Evolutionary conservation across 2,888 invertebrate genomes (phyloP).

Genomic region (Drosophila flavopinicola): DNA sequence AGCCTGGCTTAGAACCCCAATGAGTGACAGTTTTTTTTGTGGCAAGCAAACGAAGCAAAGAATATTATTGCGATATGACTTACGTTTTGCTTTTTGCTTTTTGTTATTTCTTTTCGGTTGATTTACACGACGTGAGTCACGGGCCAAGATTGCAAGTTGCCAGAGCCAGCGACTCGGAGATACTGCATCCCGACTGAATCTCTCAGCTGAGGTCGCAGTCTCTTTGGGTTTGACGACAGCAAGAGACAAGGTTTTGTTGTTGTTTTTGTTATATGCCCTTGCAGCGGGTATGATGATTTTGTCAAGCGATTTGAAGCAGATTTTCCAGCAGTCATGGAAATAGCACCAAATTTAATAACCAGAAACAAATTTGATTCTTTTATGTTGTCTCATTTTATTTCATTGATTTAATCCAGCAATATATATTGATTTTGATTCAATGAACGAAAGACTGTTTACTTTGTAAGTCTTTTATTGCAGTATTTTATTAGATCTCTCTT

Average conservation of each 20-base stretch:
- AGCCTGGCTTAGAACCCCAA: conserved; percentile 65
- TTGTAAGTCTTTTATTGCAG: too few species aligned
- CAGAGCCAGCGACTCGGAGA: conserved; percentile 8
- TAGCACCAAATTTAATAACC: too few species aligned
- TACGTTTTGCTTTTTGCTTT: too few species aligned
- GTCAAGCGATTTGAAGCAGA: background rate
- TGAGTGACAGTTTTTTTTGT: conserved; percentile 51
- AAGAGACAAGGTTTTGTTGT: background rate
- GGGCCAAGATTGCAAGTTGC: conserved; percentile 10
- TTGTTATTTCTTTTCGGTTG: conserved; percentile 5
- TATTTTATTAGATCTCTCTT: too few species aligned
- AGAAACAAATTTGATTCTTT: too few species aligned
- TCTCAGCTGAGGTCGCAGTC: conserved; percentile 1
- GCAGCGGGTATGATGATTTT: background rate
- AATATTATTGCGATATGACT: conserved; percentile 45
- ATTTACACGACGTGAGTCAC: conserved; percentile 46
- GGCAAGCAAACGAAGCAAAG: conserved; percentile 3
- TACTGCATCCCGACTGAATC: conserved; percentile 20
- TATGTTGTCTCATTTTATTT: too few species aligned
- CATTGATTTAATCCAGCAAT: too few species aligned
- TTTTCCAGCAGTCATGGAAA: background rate
- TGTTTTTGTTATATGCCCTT: conserved; percentile 3
- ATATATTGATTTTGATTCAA: too few species aligned
- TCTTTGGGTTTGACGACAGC: conserved; percentile 10
- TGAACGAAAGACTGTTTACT: too few species aligned